Percentiles rank a stretch among this genome's conserved stretches.
Evolutionary conservation across 2,888 invertebrate genomes (phyloP).

Genomic region (Habrosyne pyritoides): DNA sequence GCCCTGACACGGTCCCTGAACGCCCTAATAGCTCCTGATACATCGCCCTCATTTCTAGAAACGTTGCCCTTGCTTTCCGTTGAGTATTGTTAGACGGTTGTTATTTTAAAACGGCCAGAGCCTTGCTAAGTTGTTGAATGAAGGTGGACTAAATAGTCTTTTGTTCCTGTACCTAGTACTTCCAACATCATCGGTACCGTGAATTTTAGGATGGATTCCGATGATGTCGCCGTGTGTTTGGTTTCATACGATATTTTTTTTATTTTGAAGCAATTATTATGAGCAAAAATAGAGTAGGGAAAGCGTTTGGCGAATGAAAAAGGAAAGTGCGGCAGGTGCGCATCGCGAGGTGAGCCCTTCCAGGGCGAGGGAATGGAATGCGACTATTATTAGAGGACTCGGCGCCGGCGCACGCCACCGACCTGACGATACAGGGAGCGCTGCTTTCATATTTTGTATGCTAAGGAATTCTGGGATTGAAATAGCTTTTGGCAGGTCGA

Average conservation of each 20-base stretch:
- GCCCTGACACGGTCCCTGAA: slow-evolving; percentile 64
- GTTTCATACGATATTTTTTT: neutral
- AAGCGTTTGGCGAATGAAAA: slow-evolving; percentile 68
- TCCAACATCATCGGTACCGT: neutral
- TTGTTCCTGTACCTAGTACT: neutral
- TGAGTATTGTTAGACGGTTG: neutral
- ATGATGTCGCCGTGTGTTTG: neutral
- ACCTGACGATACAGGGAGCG: slow-evolving; percentile 50
- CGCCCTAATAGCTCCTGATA: slow-evolving; percentile 57
- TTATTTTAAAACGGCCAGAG: neutral
- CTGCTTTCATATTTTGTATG: slow-evolving; percentile 4
- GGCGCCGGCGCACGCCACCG: slow-evolving; percentile 69
- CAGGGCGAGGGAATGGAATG: slow-evolving; percentile 65
- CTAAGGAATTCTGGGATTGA: neutral
- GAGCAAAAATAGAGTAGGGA: slow-evolving; percentile 33
- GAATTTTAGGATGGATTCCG: neutral
- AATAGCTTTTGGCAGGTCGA: slow-evolving; percentile 3
- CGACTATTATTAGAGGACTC: slow-evolving; percentile 76
- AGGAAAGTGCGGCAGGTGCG: slow-evolving; percentile 77
- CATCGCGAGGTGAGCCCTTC: slow-evolving; percentile 54
- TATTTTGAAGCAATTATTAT: neutral
- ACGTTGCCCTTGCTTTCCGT: slow-evolving; percentile 46
- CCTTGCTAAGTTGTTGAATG: neutral
- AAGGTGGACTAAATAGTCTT: neutral
- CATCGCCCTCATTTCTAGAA: slow-evolving; percentile 38